Evolutionary conservation across 2,113 vertebrate species (phyloP), one percentile per base, ranked within the genome.

Genomic region (Gracilinanus agilis): DNA sequence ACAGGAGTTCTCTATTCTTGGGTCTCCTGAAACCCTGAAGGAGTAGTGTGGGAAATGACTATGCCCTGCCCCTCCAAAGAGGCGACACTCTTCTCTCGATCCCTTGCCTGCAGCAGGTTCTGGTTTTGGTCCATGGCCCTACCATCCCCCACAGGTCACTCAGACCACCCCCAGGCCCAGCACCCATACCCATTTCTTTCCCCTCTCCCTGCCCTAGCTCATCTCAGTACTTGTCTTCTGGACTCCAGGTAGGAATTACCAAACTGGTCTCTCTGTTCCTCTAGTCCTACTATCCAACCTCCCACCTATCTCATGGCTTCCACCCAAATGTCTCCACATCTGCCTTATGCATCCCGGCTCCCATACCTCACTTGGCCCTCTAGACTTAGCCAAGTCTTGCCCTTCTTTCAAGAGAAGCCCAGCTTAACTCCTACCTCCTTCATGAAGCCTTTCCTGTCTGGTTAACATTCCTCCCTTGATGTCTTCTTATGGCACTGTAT

Each of bases 341-440:
- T 67, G 61, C 12, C 16, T 8, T 34, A 1, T 12, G 55, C 24
- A 49, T 44, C 92, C 54, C 25, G 55, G 24, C 49, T 4, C 27
- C 7, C 40, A 9, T 6, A 53, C 44, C 25, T n/a, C 7, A 27
- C 24, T n/a, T 2, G 0, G 61, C n/a, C 92, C 58, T 83, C 44
- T 89, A 83, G 40, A 49, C 44, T 75, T 40, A n/a, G 88, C 54
- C 24, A 24, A 2, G 0, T 8, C 54, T 27, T 44, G 21, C 27
- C 90, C 29, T 54, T 25, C 44, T 23, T 55, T n/a, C 34, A 19
- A 34, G 55, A 92, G 90, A 94, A 10, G 91, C 13, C 12, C 23
- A 88, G 29, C n/a, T 55, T 56, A 24, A 61, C 53, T 55, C 34
- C 55, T 49, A 24, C 40, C 58, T 90, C 53, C 53, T 88, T 44